Percentiles rank a stretch among this genome's conserved stretches.
phyloP scores from a whole-genome alignment of 1,140 invertebrate species.

The Proctacanthus coquilletti region DNA sequence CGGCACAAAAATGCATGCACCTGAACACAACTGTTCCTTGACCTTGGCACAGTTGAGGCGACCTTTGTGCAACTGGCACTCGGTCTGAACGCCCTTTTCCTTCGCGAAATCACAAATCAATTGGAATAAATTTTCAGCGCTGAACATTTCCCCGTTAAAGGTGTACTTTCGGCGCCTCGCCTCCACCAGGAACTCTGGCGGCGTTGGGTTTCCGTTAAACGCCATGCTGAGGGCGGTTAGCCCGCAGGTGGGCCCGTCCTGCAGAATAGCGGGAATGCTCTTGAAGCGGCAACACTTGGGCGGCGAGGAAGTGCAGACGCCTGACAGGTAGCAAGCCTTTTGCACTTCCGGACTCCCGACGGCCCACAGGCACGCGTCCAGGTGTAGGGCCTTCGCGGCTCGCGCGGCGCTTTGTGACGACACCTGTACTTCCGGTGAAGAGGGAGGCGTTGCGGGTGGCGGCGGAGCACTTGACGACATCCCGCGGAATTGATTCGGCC shows the following conservation, averaged over 20 bases:
- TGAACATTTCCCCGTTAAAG: conserved; percentile 74
- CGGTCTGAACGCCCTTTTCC: conserved; percentile 18
- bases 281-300: conserved; percentile 29
- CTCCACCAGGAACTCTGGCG: conserved; percentile 41
- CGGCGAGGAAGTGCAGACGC: conserved; percentile 20
- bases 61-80: conserved; percentile 13
- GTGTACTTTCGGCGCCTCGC: conserved; percentile 48
- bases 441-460: background rate
- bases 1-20: conserved; percentile 33
- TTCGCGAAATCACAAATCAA: conserved; percentile 28
- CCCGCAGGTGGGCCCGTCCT: conserved; percentile 58
- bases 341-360: conserved; percentile 20
- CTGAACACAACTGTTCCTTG: conserved; percentile 24
- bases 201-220: conserved; percentile 38
- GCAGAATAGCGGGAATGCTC: conserved; percentile 28
- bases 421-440: background rate
- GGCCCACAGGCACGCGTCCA: conserved; percentile 22
- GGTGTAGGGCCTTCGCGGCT: background rate
- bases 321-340: conserved; percentile 25
- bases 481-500: too few species aligned
- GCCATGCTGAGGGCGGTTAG: conserved; percentile 66
- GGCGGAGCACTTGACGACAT: background rate
- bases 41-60: conserved; percentile 22
- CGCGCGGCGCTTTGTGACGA: background rate
- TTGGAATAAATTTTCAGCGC: conserved; percentile 49